Evolutionary conservation across 37 sponge, comb jelly and placozoan species (phyloP).

Genomic region (Cliona cf. orientalis): DNA sequence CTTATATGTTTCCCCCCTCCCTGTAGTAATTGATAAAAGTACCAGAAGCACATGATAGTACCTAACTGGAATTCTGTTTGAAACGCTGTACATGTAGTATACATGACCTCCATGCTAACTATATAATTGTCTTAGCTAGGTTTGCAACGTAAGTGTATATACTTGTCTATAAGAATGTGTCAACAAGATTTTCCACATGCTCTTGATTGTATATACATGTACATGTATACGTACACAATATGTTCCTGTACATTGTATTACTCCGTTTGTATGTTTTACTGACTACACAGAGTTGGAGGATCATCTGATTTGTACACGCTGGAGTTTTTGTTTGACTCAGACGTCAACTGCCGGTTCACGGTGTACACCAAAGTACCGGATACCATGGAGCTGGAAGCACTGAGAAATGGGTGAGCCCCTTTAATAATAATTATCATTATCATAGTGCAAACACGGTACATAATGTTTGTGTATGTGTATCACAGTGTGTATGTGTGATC

Average conservation of each 20-base stretch:
- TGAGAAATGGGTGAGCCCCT: conserved; percentile 27
- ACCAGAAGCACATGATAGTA: too few relatives aligned
- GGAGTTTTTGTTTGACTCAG: conserved; percentile 81
- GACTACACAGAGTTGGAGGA: neutral
- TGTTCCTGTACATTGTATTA: neutral
- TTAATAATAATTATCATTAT: neutral
- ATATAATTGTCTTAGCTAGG: too few relatives aligned
- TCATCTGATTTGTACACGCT: conserved; percentile 58
- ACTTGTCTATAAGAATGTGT: neutral
- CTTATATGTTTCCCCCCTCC: too few relatives aligned
- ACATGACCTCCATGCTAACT: too few relatives aligned
- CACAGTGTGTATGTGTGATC: neutral
- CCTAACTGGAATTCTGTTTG: too few relatives aligned
- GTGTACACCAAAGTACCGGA: conserved; percentile 31
- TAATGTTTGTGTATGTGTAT: neutral
- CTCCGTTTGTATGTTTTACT: neutral
- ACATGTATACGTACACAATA: too few relatives aligned
- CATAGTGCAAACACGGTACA: neutral
- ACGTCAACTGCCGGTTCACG: conserved; percentile 66
- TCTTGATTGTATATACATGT: neutral
- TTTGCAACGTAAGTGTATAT: neutral
- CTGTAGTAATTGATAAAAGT: too few relatives aligned
- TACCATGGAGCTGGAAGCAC: neutral
- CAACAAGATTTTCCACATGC: neutral
- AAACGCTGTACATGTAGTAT: too few relatives aligned